Conservation (phyloP, 1,140 invertebrate species). For the Macrocentrus cingulum region DNA sequence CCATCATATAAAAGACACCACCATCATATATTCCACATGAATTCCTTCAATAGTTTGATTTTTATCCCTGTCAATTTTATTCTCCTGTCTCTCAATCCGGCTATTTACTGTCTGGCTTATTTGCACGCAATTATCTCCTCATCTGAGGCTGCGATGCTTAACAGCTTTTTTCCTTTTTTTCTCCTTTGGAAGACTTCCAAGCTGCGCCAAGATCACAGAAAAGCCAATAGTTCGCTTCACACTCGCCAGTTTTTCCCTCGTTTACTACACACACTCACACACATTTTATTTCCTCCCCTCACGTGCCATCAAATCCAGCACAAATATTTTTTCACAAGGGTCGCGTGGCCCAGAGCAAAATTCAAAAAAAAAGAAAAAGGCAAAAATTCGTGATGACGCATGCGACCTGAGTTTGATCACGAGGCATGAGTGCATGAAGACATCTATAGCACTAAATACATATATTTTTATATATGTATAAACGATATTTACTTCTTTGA, state of each 20-base stretch:
- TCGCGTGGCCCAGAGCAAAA: slow-evolving; percentile 1
- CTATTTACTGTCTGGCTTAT: not conserved
- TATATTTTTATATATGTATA: not conserved
- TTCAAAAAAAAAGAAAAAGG: slow-evolving; percentile 10
- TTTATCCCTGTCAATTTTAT: not conserved
- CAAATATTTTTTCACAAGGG: slow-evolving; percentile 10
- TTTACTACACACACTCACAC: not conserved
- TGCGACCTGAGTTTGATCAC: slow-evolving; percentile 15
- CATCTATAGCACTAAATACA: not conserved
- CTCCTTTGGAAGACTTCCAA: too few species aligned
- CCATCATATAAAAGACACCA: not conserved
- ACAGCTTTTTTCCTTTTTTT: not conserved
- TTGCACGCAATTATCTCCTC: slow-evolving; percentile 11
- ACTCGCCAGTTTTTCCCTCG: not conserved
- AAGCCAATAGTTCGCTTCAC: not conserved
- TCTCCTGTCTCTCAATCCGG: not conserved
- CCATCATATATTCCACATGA: too few species aligned
- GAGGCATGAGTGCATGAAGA: slow-evolving; percentile 18
- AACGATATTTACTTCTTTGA: slow-evolving; percentile 7
- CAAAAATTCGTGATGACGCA: slow-evolving; percentile 5
- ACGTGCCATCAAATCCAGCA: slow-evolving; percentile 18
- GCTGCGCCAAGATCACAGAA: not conserved
- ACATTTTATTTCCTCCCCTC: slow-evolving; percentile 6
- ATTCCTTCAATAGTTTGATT: too few species aligned
- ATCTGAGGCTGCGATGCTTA: not conserved